Evolutionary conservation across 2,113 vertebrate genomes (phyloP).

Genomic region (Eclectus roratus): DNA sequence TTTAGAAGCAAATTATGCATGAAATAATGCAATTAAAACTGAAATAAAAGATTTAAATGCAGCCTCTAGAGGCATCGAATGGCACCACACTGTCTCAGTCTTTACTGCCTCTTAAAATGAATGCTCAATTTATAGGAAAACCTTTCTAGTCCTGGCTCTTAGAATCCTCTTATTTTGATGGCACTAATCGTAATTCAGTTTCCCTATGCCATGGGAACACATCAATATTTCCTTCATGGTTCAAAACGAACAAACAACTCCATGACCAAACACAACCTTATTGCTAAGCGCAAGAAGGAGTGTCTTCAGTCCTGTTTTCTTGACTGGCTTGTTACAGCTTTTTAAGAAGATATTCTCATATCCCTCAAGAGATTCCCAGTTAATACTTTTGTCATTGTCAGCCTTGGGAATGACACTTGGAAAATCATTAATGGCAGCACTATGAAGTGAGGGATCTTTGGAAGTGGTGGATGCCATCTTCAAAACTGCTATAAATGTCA

Average conservation of each 20-base stretch:
- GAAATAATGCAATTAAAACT: slow-evolving; percentile 63
- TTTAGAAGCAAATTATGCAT: slow-evolving; percentile 59
- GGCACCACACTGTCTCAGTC: slow-evolving; percentile 49
- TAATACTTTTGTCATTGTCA: not conserved
- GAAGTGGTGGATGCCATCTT: not conserved
- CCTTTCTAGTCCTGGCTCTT: not conserved
- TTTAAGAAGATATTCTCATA: not conserved
- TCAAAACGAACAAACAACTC: not conserved
- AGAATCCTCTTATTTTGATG: not conserved
- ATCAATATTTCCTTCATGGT: not conserved
- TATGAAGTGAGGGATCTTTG: not conserved
- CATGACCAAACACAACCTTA: not conserved
- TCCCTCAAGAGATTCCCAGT: not conserved
- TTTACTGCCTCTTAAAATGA: slow-evolving; percentile 46
- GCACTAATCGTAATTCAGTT: slow-evolving; percentile 6
- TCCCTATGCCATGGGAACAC: not conserved
- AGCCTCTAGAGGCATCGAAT: slow-evolving; percentile 34
- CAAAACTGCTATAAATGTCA: not conserved
- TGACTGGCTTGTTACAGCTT: not conserved
- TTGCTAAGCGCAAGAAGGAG: not conserved
- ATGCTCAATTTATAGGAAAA: slow-evolving; percentile 49
- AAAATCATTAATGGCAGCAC: not conserved
- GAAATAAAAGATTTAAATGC: slow-evolving; percentile 62
- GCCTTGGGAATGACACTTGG: not conserved
- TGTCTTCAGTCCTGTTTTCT: not conserved